phyloP scores from a whole-genome alignment of 92 coral and sea anemone genomes.

The Paragorgia papillata region DNA sequence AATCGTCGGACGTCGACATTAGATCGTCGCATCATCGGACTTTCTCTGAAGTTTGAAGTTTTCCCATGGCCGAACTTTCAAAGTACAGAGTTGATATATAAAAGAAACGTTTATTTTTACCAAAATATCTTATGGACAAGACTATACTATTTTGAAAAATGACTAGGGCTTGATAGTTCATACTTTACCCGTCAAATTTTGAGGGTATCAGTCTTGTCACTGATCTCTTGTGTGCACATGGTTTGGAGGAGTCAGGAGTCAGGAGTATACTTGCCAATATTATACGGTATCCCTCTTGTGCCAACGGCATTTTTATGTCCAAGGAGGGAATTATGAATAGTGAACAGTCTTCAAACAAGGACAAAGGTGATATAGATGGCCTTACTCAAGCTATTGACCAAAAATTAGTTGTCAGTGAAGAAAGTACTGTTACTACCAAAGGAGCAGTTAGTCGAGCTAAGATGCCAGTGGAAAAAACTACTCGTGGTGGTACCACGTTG shows the following conservation, averaged over 20 bases:
- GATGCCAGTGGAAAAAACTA: background rate
- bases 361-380: background rate
- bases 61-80: background rate
- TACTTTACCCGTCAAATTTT: background rate
- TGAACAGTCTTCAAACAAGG: conserved; percentile 10
- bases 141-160: too few relatives aligned
- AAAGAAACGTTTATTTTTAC: background rate
- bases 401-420: conserved; percentile 6
- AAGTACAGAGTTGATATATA: background rate
- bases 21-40: conserved; percentile 18
- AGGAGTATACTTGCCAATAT: background rate
- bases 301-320: background rate
- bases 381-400: conserved; percentile 20
- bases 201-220: background rate
- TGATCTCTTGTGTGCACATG: background rate
- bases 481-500: background rate
- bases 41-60: background rate
- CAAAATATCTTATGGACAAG: background rate
- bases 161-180: background rate
- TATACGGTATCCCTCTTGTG: too few relatives aligned
- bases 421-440: background rate
- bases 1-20: background rate
- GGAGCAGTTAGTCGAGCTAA: background rate
- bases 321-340: conserved; percentile 21
- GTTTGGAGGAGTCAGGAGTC: background rate